phyloP scores from a whole-genome alignment of 2,113 vertebrate genomes.

The Brachirus orientalis region DNA sequence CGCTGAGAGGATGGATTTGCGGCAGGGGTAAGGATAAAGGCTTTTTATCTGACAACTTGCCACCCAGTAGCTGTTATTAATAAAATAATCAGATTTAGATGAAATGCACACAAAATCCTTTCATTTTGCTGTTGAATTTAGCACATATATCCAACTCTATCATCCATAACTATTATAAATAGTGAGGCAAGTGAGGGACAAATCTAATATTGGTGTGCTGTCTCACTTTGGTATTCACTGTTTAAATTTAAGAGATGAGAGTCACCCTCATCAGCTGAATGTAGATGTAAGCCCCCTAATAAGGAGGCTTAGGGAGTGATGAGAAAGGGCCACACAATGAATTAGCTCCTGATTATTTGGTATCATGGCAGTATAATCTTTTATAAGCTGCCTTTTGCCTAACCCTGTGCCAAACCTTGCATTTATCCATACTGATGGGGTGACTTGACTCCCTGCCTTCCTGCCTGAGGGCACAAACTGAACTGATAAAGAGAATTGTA shows the following conservation, averaged over 20 bases:
- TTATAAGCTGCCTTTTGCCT: slow-evolving; percentile 66
- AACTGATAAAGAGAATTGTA: slow-evolving; percentile 33
- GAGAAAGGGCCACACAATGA: slow-evolving; percentile 69
- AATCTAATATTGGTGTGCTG: slow-evolving; percentile 58
- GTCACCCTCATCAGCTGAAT: slow-evolving; percentile 69
- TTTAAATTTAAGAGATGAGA: slow-evolving; percentile 58
- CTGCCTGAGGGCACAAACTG: slow-evolving; percentile 41
- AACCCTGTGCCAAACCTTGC: slow-evolving; percentile 43
- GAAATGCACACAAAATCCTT: slow-evolving; percentile 49
- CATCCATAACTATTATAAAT: slow-evolving; percentile 36
- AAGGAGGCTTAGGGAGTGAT: slow-evolving; percentile 74
- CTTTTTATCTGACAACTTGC: slow-evolving; percentile 60
- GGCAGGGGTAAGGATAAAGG: slow-evolving; percentile 53
- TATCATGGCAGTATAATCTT: slow-evolving; percentile 74
- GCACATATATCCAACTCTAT: slow-evolving; percentile 40
- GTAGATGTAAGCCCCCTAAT: slow-evolving; percentile 79
- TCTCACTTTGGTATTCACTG: slow-evolving; percentile 47
- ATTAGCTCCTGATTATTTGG: slow-evolving; percentile 80
- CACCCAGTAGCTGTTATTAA: slow-evolving; percentile 51
- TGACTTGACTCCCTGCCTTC: slow-evolving; percentile 33
- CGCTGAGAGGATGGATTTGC: slow-evolving; percentile 48
- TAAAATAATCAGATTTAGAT: slow-evolving; percentile 67
- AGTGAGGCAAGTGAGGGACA: slow-evolving; percentile 25
- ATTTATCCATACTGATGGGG: slow-evolving; percentile 47
- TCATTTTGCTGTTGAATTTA: slow-evolving; percentile 50